Percentiles rank a stretch among this genome's conserved stretches.
Conservation (phyloP, 2,888 invertebrate species). For the Pristionchus japonicus region DNA sequence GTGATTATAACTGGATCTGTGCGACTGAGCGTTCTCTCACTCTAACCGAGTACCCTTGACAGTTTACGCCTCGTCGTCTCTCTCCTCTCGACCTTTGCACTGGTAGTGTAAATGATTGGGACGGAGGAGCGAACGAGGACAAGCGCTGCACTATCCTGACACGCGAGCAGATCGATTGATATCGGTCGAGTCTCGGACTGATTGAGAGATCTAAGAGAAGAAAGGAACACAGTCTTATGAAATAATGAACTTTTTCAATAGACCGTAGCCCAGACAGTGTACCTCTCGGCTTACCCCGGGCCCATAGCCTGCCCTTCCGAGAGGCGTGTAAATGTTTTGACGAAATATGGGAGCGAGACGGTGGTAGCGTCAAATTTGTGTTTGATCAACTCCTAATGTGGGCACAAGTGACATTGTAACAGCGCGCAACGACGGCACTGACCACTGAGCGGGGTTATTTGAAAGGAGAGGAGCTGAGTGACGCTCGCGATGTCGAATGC, state of each 20-base stretch:
- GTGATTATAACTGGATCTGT: slow-evolving; percentile 36
- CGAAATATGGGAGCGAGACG: neutral
- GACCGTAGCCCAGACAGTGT: no score
- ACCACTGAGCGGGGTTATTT: slow-evolving; percentile 3
- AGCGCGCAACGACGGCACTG: slow-evolving; percentile 14
- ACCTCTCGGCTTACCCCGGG: no score
- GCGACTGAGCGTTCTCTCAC: slow-evolving; percentile 10
- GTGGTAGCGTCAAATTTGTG: slow-evolving; percentile 17
- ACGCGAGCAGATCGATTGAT: neutral
- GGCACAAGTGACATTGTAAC: neutral
- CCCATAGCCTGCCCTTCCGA: neutral
- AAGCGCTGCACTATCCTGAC: neutral
- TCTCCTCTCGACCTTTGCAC: neutral
- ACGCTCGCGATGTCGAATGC: neutral
- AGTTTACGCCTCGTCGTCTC: slow-evolving; percentile 13
- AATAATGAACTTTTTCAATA: no score
- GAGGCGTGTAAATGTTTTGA: slow-evolving; percentile 19
- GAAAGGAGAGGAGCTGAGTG: neutral
- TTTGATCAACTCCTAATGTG: slow-evolving; percentile 31
- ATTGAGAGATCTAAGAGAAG: neutral
- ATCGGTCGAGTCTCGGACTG: neutral
- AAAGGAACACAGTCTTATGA: neutral
- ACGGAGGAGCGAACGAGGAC: neutral
- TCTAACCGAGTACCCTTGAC: slow-evolving; percentile 1
- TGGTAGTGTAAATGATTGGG: slow-evolving; percentile 22